Conservation (phyloP, 2,797 vertebrate genomes). For the Heliangelus exortis region DNA sequence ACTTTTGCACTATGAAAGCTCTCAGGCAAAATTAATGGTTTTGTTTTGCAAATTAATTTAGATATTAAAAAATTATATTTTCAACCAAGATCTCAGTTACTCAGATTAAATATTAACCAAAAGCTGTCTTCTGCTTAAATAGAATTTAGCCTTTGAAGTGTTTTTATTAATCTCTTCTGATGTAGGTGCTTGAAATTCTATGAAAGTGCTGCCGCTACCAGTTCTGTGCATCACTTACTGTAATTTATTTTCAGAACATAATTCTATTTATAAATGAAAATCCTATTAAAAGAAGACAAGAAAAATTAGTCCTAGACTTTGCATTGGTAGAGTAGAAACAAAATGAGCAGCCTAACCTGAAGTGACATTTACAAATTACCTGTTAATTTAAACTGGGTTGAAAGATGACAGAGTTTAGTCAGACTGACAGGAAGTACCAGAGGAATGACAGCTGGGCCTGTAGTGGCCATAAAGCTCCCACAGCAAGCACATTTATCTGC, state of each 20-base stretch:
- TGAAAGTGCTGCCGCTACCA: conserved; percentile 83
- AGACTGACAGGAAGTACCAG: conserved; percentile 92
- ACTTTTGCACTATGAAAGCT: conserved; percentile 84
- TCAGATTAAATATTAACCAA: conserved; percentile 90
- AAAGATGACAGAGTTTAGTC: conserved; percentile 98
- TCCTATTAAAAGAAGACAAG: conserved; percentile 97
- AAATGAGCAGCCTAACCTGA: conserved; percentile 99
- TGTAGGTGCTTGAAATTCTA: conserved; percentile 87
- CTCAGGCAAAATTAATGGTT: conserved; percentile 87
- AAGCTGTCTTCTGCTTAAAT: conserved; percentile 86
- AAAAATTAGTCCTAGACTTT: conserved; percentile 93
- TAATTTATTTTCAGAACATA: conserved; percentile 98
- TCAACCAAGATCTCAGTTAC: conserved; percentile 88
- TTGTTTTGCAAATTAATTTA: conserved; percentile 90
- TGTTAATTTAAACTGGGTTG: conserved; percentile 99
- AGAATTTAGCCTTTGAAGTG: conserved; percentile 92
- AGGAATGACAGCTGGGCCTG: conserved; percentile 90
- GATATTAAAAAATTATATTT: conserved; percentile 92
- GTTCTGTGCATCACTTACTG: conserved; percentile 92
- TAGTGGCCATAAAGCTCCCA: conserved; percentile 86
- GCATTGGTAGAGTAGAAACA: conserved; percentile 95
- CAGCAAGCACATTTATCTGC: conserved; percentile 80
- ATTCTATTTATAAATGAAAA: conserved; percentile 99
- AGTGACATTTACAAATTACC: conserved; percentile 99
- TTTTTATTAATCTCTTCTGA: conserved; percentile 95